phyloP scores from a whole-genome alignment of 2,888 invertebrate genomes.

The Ctena decussata region DNA sequence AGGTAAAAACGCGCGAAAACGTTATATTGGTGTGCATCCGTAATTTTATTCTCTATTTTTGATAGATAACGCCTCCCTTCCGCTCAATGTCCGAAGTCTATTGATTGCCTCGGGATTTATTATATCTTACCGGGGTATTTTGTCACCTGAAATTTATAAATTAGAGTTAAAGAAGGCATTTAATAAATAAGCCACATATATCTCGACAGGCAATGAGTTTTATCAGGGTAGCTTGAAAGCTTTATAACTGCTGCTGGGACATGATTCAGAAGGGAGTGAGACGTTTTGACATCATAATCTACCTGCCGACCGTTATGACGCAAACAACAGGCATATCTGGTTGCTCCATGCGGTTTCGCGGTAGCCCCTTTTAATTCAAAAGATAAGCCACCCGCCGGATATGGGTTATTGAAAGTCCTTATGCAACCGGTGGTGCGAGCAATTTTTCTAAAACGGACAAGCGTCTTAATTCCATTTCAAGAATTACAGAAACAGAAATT shows the following conservation, averaged over 20 bases:
- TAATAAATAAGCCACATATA: conserved; percentile 54
- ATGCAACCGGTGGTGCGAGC: too few relatives aligned
- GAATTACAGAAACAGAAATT: too few relatives aligned
- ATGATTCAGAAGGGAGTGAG: conserved; percentile 53
- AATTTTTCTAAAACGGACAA: too few relatives aligned
- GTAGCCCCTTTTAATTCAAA: not conserved
- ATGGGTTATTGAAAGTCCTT: too few relatives aligned
- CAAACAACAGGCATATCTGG: not conserved
- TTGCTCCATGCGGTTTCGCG: not conserved
- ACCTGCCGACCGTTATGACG: not conserved
- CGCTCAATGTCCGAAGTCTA: conserved; percentile 34
- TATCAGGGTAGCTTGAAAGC: conserved; percentile 51
- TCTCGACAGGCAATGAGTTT: conserved; percentile 44
- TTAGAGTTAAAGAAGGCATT: conserved; percentile 60
- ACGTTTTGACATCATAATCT: conserved; percentile 62
- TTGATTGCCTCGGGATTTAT: conserved; percentile 59
- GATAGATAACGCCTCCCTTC: conserved; percentile 47
- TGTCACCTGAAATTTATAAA: conserved; percentile 70
- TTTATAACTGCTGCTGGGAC: conserved; percentile 55
- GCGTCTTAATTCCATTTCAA: too few relatives aligned
- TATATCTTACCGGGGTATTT: conserved; percentile 49
- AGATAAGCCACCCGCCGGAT: too few relatives aligned
- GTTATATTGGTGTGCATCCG: not conserved
- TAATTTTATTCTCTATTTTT: conserved; percentile 18
- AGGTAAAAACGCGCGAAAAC: too few relatives aligned